These are phyloP conservation scores for Nephotettix cincticeps DNA, from an alignment of 1,140 invertebrate species.

Conservation along the genomic window DNA sequence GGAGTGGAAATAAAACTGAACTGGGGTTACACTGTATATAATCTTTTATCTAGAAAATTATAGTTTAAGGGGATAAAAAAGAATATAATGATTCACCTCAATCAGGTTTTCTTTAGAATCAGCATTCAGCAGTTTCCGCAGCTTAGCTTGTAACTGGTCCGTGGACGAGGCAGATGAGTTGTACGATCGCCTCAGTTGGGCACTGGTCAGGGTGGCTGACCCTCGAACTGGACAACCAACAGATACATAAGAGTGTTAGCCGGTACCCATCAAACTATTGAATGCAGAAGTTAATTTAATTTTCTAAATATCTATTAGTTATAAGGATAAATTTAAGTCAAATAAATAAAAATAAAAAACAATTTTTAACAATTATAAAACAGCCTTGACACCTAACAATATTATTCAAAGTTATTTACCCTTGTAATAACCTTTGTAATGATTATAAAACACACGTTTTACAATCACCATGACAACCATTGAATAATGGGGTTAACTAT, in stretches of 20 bases:
- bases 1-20: too few relatives aligned
- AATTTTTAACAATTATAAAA: too few relatives aligned
- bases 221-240: neutral
- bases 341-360: neutral
- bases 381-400: too few relatives aligned
- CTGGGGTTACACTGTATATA: too few relatives aligned
- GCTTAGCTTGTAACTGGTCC: conserved; percentile 75
- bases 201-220: conserved; percentile 57
- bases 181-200: conserved; percentile 49
- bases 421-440: too few relatives aligned
- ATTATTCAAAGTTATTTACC: too few relatives aligned
- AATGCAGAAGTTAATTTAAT: neutral
- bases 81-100: conserved; percentile 28
- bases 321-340: neutral
- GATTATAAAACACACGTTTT: too few relatives aligned
- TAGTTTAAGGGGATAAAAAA: too few relatives aligned
- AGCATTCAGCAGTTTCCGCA: conserved; percentile 70
- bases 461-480: too few relatives aligned
- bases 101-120: conserved; percentile 63
- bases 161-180: conserved; percentile 35
- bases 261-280: neutral
- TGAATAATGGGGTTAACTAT: too few relatives aligned
- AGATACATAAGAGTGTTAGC: neutral
- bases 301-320: neutral
- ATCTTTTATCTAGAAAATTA: too few relatives aligned